Evolutionary conservation across 2,113 vertebrate species (phyloP).

Genomic region (Scartelaos histophorus): DNA sequence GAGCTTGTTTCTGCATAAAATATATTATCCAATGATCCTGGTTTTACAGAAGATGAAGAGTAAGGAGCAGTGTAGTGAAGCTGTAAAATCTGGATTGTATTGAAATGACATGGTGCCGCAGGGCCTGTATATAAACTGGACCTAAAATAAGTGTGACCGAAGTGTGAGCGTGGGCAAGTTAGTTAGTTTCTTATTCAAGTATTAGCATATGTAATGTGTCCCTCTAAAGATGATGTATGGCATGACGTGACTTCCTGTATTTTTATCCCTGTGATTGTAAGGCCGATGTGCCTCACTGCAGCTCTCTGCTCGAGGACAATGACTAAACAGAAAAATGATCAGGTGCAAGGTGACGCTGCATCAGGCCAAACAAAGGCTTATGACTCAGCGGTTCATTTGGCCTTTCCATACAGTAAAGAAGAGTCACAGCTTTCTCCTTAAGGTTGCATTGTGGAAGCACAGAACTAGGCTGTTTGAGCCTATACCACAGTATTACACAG

Average conservation of each 20-base stretch:
- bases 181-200: neutral
- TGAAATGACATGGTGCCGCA: neutral
- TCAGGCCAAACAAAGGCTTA: neutral
- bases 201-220: neutral
- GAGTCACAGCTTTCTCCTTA: neutral
- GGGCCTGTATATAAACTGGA: neutral
- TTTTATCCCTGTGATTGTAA: neutral
- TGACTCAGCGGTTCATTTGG: neutral
- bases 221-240: neutral
- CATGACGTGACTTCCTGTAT: neutral
- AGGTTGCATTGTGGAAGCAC: neutral
- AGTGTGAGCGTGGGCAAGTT: neutral
- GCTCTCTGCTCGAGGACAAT: constrained; percentile 19
- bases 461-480: neutral
- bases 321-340: constrained; percentile 46
- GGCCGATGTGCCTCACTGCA: constrained; percentile 31
- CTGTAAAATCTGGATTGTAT: neutral
- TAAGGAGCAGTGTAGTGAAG: neutral
- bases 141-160: too few species aligned
- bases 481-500: constrained; percentile 14
- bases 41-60: too few species aligned
- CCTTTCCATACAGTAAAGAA: neutral
- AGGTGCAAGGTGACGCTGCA: constrained; percentile 27
- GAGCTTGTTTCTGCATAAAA: neutral
- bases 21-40: neutral